A percentile compares a stretch with the other conserved stretches of the same genome.
These are phyloP conservation scores for Orthonevra nobilis DNA, from an alignment of 2,888 invertebrate genomes.

Conservation along the genomic window DNA sequence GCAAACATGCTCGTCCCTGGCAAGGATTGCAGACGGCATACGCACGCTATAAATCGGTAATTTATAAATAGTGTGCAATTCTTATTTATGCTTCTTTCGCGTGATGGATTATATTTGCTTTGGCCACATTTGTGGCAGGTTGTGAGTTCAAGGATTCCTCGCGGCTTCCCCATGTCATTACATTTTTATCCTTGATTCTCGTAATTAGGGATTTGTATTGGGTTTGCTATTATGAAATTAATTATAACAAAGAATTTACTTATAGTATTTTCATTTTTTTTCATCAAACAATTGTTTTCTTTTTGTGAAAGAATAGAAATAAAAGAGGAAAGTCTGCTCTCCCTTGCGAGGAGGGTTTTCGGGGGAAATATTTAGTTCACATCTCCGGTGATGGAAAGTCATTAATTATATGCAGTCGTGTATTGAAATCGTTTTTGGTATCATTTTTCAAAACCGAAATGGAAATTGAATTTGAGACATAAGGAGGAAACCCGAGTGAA, in stretches of 20 bases:
- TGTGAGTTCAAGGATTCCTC: conserved; percentile 42
- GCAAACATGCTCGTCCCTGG: conserved; percentile 31
- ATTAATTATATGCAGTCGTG: conserved; percentile 70
- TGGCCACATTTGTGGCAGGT: conserved; percentile 19
- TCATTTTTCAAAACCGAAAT: conserved; percentile 70
- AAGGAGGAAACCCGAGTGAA: conserved; percentile 47
- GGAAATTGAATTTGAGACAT: conserved; percentile 59
- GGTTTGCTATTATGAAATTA: conserved; percentile 38
- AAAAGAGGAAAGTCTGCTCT: conserved; percentile 6
- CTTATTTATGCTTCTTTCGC: conserved; percentile 38
- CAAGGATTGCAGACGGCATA: conserved; percentile 32
- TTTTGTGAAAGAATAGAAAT: neutral
- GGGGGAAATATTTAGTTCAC: conserved; percentile 46
- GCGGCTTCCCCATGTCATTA: conserved; percentile 43
- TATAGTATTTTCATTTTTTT: conserved; percentile 8
- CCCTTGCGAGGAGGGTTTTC: neutral
- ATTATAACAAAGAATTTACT: conserved; percentile 17
- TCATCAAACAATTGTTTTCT: conserved; percentile 5
- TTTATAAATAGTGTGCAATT: conserved; percentile 32
- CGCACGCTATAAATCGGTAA: conserved; percentile 33
- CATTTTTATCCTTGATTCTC: conserved; percentile 18
- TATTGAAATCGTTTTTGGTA: conserved; percentile 70
- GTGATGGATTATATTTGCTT: conserved; percentile 32
- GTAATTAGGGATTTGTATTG: conserved; percentile 9
- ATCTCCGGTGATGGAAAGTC: conserved; percentile 51